Conservation (phyloP, 2,797 vertebrate species). For the Loris lydekkerianus region DNA sequence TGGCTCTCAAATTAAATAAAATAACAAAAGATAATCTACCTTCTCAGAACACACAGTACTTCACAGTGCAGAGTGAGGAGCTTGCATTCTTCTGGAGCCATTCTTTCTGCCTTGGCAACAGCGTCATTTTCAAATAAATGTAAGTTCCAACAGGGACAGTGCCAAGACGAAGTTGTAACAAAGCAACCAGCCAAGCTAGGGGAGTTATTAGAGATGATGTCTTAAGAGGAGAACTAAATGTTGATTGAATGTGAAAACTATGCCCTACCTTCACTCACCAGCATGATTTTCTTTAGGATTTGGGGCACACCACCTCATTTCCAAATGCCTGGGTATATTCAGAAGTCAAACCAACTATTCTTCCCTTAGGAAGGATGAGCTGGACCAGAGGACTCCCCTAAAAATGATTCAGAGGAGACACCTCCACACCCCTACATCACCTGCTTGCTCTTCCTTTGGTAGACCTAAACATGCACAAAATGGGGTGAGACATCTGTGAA, state of each 20-base stretch:
- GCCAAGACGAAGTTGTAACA: constrained; percentile 51
- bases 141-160: constrained; percentile 48
- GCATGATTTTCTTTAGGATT: constrained; percentile 20
- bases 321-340: neutral
- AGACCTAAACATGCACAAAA: constrained; percentile 68
- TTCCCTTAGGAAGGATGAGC: neutral
- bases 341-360: neutral
- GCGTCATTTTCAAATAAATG: constrained; percentile 75
- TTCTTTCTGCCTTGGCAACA: constrained; percentile 67
- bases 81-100: constrained; percentile 41
- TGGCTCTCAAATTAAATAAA: constrained; percentile 75
- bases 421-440: neutral
- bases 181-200: constrained; percentile 22
- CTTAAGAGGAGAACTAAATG: constrained; percentile 47
- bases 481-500: constrained; percentile 57
- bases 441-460: constrained; percentile 15
- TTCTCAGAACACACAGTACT: constrained; percentile 59
- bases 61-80: neutral
- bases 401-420: neutral
- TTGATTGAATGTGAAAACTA: constrained; percentile 25
- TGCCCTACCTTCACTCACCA: neutral
- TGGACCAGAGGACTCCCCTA: neutral
- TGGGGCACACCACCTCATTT: neutral
- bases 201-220: constrained; percentile 3
- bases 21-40: constrained; percentile 65